These are phyloP conservation scores for Conomelus anceps DNA, from an alignment of 2,888 invertebrate genomes.

Conservation along the genomic window DNA sequence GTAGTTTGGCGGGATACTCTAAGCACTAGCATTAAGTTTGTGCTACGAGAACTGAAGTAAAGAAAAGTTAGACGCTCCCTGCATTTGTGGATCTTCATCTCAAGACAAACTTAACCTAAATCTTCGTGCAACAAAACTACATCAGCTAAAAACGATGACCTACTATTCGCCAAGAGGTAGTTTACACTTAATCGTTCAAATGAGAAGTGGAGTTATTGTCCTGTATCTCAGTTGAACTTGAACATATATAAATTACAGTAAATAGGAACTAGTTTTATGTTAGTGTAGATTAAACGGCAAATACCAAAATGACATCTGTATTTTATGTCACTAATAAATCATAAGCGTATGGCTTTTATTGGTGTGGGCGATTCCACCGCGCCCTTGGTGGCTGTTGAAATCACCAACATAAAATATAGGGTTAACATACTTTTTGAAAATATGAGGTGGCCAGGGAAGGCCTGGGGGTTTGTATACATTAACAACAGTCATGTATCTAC, in stretches of 20 bases:
- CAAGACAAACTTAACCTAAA: neutral
- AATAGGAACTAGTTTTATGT: too few relatives aligned
- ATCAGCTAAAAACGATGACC: neutral
- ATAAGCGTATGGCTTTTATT: too few relatives aligned
- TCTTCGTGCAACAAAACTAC: neutral
- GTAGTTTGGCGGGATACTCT: neutral
- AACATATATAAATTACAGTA: neutral
- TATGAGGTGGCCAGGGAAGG: constrained; percentile 2
- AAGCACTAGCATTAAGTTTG: neutral
- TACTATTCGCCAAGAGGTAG: neutral
- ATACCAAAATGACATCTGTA: too few relatives aligned
- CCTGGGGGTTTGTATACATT: constrained; percentile 12
- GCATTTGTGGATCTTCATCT: neutral
- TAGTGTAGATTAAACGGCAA: too few relatives aligned
- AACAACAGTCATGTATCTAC: constrained; percentile 5
- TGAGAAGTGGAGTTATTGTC: neutral
- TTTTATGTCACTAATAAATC: too few relatives aligned
- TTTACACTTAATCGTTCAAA: neutral
- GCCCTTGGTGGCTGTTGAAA: constrained; percentile 17
- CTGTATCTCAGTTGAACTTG: neutral
- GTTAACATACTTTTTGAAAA: constrained; percentile 12
- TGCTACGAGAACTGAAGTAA: neutral
- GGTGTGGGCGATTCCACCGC: too few relatives aligned
- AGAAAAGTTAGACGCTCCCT: neutral
- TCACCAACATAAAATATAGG: constrained; percentile 6